Evolutionary conservation across 2,888 invertebrate genomes (phyloP).

Genomic region (Argyresthia goedartella): DNA sequence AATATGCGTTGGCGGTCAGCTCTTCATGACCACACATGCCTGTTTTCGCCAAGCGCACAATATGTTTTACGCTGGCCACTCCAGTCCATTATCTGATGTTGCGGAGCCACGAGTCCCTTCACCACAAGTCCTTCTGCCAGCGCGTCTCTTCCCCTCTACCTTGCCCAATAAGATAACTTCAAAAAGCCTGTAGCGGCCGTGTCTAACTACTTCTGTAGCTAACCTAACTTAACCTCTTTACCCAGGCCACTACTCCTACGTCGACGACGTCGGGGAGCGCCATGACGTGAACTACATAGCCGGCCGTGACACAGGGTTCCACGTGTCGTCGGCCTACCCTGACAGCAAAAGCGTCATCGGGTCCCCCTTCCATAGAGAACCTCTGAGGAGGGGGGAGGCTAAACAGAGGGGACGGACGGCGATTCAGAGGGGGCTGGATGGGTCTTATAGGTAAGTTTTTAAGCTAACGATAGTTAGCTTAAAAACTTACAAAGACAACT

Average conservation of each 20-base stretch:
- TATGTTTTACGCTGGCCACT: too few species aligned
- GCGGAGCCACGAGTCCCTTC: too few species aligned
- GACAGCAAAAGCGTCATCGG: conserved; percentile 77
- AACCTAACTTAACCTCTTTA: neutral
- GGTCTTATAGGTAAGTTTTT: conserved; percentile 71
- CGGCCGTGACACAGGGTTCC: conserved; percentile 81
- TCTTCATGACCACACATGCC: too few species aligned
- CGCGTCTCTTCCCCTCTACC: too few species aligned
- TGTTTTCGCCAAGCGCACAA: too few species aligned
- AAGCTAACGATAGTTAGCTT: neutral
- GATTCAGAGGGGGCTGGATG: conserved; percentile 78
- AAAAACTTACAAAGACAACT: too few species aligned
- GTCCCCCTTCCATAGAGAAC: conserved; percentile 74
- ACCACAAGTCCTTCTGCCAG: too few species aligned
- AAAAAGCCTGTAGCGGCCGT: too few species aligned
- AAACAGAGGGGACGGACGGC: conserved; percentile 78
- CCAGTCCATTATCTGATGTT: too few species aligned
- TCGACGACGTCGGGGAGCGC: conserved; percentile 81
- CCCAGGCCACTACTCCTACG: conserved; percentile 77
- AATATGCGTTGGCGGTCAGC: too few species aligned
- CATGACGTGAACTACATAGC: conserved; percentile 84
- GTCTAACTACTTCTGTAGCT: too few species aligned
- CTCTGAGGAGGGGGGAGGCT: conserved; percentile 73
- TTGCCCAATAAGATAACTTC: too few species aligned
- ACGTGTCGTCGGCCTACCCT: conserved; percentile 77